Percentiles rank a stretch among this genome's conserved stretches.
phyloP scores from a whole-genome alignment of 2,797 vertebrate genomes.

The Luscinia luscinia region DNA sequence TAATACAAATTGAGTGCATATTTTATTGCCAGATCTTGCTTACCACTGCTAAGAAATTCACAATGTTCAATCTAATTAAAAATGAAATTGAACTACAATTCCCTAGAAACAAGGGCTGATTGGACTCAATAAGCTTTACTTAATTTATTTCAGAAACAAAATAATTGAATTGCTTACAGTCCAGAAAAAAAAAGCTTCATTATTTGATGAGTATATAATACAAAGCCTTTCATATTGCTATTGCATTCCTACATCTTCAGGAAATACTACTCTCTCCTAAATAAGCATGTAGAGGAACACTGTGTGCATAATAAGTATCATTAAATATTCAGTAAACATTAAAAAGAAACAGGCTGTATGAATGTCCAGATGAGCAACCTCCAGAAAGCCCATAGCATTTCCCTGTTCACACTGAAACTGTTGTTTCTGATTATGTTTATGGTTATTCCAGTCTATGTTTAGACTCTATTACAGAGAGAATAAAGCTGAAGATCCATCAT shows the following conservation, averaged over 20 bases:
- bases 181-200: constrained; percentile 48
- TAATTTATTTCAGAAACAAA: constrained; percentile 81
- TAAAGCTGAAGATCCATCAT: background rate
- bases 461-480: background rate
- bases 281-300: background rate
- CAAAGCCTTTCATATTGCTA: constrained; percentile 16
- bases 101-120: constrained; percentile 75
- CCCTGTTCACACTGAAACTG: background rate
- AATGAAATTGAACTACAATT: constrained; percentile 83
- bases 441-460: constrained; percentile 34
- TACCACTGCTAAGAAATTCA: constrained; percentile 75
- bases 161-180: constrained; percentile 78
- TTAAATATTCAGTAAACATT: constrained; percentile 42
- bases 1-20: constrained; percentile 75
- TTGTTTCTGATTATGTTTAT: constrained; percentile 26
- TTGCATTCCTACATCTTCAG: constrained; percentile 22
- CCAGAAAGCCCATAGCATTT: constrained; percentile 26
- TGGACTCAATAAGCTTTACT: constrained; percentile 77
- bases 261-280: constrained; percentile 26
- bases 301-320: background rate
- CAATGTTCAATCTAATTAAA: constrained; percentile 81
- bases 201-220: constrained; percentile 60
- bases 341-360: background rate
- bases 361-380: constrained; percentile 21
- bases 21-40: constrained; percentile 76